These are phyloP conservation scores for Hypotaenidia okinawae DNA, from an alignment of 2,797 vertebrate species.

Conservation along the genomic window DNA sequence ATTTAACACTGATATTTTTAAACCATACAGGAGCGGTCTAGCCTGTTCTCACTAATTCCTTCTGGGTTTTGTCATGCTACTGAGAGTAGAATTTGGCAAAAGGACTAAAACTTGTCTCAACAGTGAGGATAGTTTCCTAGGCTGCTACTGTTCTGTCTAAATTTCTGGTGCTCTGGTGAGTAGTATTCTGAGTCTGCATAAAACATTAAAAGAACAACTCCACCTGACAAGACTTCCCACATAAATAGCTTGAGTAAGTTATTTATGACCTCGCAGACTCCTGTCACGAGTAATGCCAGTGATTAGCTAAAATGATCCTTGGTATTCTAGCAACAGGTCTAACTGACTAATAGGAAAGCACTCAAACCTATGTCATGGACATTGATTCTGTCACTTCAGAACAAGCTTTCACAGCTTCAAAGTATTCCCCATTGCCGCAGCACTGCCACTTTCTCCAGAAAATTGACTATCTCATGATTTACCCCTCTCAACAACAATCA, in stretches of 20 bases:
- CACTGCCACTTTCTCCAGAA: background rate
- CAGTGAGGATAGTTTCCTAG: background rate
- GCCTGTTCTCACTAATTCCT: background rate
- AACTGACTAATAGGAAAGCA: slow-evolving; percentile 37
- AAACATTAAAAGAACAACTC: background rate
- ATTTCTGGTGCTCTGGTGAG: background rate
- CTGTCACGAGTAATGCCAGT: slow-evolving; percentile 6
- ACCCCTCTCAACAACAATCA: background rate
- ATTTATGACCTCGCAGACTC: background rate
- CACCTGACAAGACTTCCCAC: background rate
- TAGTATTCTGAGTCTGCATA: background rate
- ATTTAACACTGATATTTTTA: background rate
- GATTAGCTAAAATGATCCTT: slow-evolving; percentile 40
- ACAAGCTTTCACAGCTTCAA: background rate
- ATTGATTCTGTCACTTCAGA: slow-evolving; percentile 60
- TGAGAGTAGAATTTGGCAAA: background rate
- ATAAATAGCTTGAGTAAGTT: background rate
- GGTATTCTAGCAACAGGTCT: background rate
- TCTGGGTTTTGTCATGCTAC: background rate
- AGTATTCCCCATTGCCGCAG: background rate
- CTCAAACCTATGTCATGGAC: slow-evolving; percentile 20
- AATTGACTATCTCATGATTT: slow-evolving; percentile 17
- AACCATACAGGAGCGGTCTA: background rate
- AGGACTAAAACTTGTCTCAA: background rate
- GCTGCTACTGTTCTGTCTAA: background rate